Evolutionary conservation across 2,888 invertebrate species (phyloP), one percentile per base, ranked within the genome.

Genomic region (Dastarcus helophoroides): DNA sequence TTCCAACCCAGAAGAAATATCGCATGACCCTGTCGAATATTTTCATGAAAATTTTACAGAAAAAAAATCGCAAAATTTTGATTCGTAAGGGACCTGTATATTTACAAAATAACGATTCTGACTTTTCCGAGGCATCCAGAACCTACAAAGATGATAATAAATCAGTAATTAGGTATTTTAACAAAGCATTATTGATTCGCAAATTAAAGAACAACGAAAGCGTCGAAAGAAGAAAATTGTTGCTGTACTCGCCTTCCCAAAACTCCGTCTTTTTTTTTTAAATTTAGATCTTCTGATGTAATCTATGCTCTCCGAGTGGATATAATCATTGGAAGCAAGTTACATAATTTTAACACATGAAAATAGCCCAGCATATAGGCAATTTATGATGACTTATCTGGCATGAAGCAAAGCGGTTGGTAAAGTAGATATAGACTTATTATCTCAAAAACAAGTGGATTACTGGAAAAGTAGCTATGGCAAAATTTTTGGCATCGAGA

Each of bases 401-500:
- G 9, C 23, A 8, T 10, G 9, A 23, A 23, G 23, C 10, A 23
- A 23, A 29, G 22, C 22, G 11, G 31, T 26, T 31, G 31, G 26
- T 25, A 26, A 16, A 31, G 26, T 26, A 31, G 26, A 29, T 28
- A 28, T 6, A 28, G 5, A 26, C 26, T 26, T 13, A 13, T 26
- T 23, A 23, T 23, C 23, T 26, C 26, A 31, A 26, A 32, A 32
- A 12, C 17, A 31, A 31, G 26, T 26, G 26, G 21, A 31, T 31
- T 31, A 31, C 26, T 31, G 26, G 26, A 31, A 14, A 31, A 31
- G 32, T 31, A 26, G 26, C 32, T 25, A 37, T 43, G 22, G 42
- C 44, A 10, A 43, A 40, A 39, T 44, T 38, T 29, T 36, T 48
- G 22, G 38, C 40, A 23, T 32, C 33, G 10, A 37, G 41, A 22